Conservation (phyloP, 2,888 invertebrate genomes). For the Amphipyra berbera region DNA sequence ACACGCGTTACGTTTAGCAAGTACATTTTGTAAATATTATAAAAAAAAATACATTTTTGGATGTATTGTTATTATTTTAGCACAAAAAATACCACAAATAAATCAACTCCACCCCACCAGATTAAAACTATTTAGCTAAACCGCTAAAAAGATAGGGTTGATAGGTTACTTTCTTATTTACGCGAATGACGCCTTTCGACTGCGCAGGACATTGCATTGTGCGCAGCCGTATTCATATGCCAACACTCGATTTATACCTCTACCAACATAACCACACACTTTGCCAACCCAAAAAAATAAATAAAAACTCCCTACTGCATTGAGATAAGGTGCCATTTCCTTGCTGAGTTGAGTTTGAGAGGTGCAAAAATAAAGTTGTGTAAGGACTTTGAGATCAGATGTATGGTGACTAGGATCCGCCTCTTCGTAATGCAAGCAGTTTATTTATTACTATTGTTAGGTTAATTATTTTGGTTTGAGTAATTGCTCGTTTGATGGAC, state of each 20-base stretch:
- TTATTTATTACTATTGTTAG: conserved; percentile 78
- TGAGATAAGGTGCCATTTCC: conserved; percentile 9
- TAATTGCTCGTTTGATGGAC: conserved; percentile 76
- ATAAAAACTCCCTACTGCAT: background rate
- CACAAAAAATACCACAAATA: no score
- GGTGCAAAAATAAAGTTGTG: conserved; percentile 17
- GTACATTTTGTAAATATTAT: no score
- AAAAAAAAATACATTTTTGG: no score
- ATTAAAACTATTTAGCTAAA: conserved; percentile 67
- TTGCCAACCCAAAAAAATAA: background rate
- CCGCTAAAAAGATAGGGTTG: conserved; percentile 69
- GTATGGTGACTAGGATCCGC: conserved; percentile 72
- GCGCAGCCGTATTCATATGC: conserved; percentile 82
- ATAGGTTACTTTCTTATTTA: conserved; percentile 80
- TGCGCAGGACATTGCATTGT: conserved; percentile 78
- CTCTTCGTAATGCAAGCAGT: conserved; percentile 70
- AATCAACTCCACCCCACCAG: conserved; percentile 25
- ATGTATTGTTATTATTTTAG: no score
- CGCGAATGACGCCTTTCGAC: conserved; percentile 60
- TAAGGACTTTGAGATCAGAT: conserved; percentile 66
- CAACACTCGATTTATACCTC: conserved; percentile 82
- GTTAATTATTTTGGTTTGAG: conserved; percentile 84
- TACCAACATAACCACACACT: conserved; percentile 52
- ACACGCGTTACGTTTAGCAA: no score
- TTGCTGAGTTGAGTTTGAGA: background rate